Evolutionary conservation across 92 coral and sea anemone species (phyloP).

Genomic region (Zoanthus sansibaricus): DNA sequence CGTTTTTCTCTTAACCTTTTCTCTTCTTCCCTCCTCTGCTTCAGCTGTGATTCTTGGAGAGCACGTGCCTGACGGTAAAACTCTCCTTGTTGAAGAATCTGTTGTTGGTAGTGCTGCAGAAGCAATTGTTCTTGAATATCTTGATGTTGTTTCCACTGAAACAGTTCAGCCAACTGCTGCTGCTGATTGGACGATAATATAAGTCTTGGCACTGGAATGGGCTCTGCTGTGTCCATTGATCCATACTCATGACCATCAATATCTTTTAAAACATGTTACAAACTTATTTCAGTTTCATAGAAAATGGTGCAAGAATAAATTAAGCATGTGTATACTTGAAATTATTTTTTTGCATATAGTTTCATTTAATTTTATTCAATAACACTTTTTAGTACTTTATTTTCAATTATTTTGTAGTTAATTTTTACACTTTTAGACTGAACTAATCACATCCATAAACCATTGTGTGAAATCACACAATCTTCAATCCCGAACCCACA

Average conservation of each 20-base stretch:
- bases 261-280: constrained; percentile 48
- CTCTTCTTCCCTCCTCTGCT: constrained; percentile 48
- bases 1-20: constrained; percentile 23
- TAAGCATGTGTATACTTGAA: no score
- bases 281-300: neutral
- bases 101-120: constrained; percentile 45
- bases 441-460: no score
- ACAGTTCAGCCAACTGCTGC: constrained; percentile 80
- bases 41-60: constrained; percentile 30
- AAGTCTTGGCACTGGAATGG: constrained; percentile 61
- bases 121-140: constrained; percentile 70
- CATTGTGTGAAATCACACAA: neutral
- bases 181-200: constrained; percentile 77
- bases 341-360: no score
- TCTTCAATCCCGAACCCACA: neutral
- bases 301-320: no score
- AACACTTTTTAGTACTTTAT: no score
- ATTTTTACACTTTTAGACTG: no score
- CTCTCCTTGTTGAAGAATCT: constrained; percentile 21
- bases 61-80: constrained; percentile 23
- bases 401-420: no score
- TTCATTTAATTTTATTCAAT: no score
- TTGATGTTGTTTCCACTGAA: constrained; percentile 77
- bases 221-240: constrained; percentile 69
- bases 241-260: constrained; percentile 77